Base-by-base conservation (phyloP, 1,140 invertebrate genomes). In the Drosophila cardini region DNA sequence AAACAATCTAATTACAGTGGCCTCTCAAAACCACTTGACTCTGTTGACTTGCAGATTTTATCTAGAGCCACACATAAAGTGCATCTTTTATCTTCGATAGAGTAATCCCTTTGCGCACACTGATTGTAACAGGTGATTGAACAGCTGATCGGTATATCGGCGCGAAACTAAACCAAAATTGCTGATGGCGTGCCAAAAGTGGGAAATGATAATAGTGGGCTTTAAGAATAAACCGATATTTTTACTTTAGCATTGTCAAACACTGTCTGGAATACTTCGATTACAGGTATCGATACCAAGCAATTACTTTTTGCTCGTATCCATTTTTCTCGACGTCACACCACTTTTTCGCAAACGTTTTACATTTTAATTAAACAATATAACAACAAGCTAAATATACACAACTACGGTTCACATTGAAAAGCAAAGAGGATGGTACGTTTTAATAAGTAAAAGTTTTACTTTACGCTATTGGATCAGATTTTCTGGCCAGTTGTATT, bases 311-410 rank as follows among this genome's bases (percentile, higher is more conserved):
- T 64, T 34, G 55, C n/a, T 53, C 55, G 56, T 56, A 73, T 69
- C 56, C 56, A 73, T 69, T 68, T 73, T 69, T 73, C 71, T 69
- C 53, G 64, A 73, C 64, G 71, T 73, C 71, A 60, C 64, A 46
- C 26, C 48, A 48, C 21, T 40, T 68, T 72, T 73, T 73, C 50
- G 71, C 71, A 73, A 73, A 73, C 55, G 13, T 67, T 73, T 26
- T 32, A 69, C 9, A 8, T 60, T 60, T 11, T 48, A 61, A 61
- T 73, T 61, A 21, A 56, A 32, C 34, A 43, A 26, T 6, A 40
- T 48, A 56, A 8, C 7, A 0, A 26, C 21, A 15, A 34, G n/a
- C 32, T 5, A 61, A 61, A 48, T 46, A 56, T 15, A 61, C n/a
- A 34, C 13, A 73, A 40, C 8, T 26, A 48, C 53, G 46, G 45